These are phyloP conservation scores for Parapsyche elsis DNA, from an alignment of 1,140 invertebrate species.

Conservation along the genomic window DNA sequence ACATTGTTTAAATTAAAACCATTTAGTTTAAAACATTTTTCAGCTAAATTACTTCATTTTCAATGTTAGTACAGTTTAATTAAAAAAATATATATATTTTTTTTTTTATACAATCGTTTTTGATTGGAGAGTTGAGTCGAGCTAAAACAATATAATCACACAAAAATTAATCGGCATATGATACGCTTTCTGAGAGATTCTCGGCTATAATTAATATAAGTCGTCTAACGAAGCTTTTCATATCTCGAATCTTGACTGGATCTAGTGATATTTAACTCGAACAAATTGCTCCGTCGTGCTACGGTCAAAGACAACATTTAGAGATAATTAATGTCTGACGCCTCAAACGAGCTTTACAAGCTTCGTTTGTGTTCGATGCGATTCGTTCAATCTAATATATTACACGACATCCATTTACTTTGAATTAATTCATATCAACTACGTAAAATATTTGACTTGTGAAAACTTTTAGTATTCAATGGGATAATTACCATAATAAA, in stretches of 20 bases:
- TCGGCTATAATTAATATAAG: background rate
- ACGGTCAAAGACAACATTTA: background rate
- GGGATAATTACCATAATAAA: conserved; percentile 74
- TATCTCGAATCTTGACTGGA: background rate
- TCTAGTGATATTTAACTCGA: background rate
- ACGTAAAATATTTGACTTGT: no score
- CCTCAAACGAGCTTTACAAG: background rate
- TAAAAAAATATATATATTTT: no score
- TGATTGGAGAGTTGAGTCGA: no score
- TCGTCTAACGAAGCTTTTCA: background rate
- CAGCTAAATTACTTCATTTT: background rate
- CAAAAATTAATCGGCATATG: no score
- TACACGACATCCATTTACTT: no score
- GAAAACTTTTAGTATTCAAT: no score
- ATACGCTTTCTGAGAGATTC: no score
- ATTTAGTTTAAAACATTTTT: conserved; percentile 6
- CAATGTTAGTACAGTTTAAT: no score
- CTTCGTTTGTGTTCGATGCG: background rate
- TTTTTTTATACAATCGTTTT: no score
- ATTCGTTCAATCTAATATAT: background rate
- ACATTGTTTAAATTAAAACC: background rate
- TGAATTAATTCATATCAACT: background rate
- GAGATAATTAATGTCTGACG: background rate
- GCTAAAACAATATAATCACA: no score
- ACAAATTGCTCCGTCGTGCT: background rate